Evolutionary conservation across 2,797 vertebrate species (phyloP).

Genomic region (Phylloscopus collybita): DNA sequence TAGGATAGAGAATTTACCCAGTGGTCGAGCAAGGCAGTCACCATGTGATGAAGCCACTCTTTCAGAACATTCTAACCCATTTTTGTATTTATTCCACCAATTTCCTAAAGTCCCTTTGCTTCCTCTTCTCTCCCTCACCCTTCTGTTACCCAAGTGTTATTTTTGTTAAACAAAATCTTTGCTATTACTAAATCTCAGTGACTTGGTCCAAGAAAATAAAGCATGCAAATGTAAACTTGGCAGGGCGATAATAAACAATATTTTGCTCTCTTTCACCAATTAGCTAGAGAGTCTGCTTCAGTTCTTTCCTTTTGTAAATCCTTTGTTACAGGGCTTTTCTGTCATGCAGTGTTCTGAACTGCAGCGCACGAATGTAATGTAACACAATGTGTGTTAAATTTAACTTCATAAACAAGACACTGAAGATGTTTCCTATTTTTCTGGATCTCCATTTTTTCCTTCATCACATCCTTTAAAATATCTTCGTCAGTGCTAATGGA

Average conservation of each 20-base stretch:
- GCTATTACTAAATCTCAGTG: background rate
- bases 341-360: background rate
- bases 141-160: background rate
- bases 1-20: background rate
- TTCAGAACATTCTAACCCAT: background rate
- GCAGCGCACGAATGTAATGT: background rate
- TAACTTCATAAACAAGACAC: background rate
- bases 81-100: background rate
- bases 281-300: background rate
- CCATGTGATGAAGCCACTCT: background rate
- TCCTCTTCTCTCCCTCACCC: background rate
- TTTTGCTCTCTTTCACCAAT: background rate
- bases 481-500: background rate
- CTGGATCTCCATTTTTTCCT: background rate
- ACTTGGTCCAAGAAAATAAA: conserved; percentile 32
- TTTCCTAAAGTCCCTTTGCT: background rate
- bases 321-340: background rate
- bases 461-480: background rate
- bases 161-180: conserved; percentile 8
- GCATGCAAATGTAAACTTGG: conserved; percentile 39
- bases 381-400: background rate
- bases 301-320: background rate
- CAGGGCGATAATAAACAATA: conserved; percentile 27
- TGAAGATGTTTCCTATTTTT: background rate
- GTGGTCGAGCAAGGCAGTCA: background rate